Base-by-base conservation (phyloP, 1,140 invertebrate genomes). In the Drosophila ercepeae region DNA sequence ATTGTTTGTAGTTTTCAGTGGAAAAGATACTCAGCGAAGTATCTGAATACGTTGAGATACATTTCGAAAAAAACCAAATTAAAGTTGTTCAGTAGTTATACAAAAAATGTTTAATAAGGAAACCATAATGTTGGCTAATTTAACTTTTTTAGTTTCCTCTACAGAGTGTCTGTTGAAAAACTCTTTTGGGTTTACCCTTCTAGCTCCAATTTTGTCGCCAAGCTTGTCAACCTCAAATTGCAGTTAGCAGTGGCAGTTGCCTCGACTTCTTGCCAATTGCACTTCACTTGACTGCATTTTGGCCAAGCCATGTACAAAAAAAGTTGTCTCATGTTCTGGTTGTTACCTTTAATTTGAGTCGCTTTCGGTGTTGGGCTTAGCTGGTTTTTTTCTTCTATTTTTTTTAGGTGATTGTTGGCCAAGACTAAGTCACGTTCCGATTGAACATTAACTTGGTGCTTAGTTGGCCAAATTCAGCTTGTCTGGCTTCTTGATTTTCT, bases 311-410 rank as follows among this genome's bases (percentile, higher is more conserved):
- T 42, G 61, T n/a, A 23, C n/a, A 25, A 41, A 19, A 50, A 64
- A 63, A 44, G 59, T 55, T 75, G 71, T 71, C 55, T 51, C 55
- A 32, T 53, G 67, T 67, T 61, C 58, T 75, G 48, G 72, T 48
- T 79, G 73, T 72, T 81, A 76, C 73, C 73, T 69, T 82, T 77
- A 73, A 82, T 82, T 73, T 64, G 64, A 64, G 55, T 71, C 21
- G 36, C 25, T 68, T 68, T 67, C 19, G 11, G 8, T 65, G 27
- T 67, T 39, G 49, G 29, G 29, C 29, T 32, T 32, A n/a, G 2
- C 29, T 39, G n/a, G 13, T 68, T 68, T 67, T 41, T 48, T 27
- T 63, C 11, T 54, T 11, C 54, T 27, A 2, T 19, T 23, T 65
- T 58, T 63, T 71, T 82, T 73, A 8, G 53, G 73, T 82, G 78